phyloP scores from a whole-genome alignment of 2,797 vertebrate species.

The Sebastes hopkinsi region DNA sequence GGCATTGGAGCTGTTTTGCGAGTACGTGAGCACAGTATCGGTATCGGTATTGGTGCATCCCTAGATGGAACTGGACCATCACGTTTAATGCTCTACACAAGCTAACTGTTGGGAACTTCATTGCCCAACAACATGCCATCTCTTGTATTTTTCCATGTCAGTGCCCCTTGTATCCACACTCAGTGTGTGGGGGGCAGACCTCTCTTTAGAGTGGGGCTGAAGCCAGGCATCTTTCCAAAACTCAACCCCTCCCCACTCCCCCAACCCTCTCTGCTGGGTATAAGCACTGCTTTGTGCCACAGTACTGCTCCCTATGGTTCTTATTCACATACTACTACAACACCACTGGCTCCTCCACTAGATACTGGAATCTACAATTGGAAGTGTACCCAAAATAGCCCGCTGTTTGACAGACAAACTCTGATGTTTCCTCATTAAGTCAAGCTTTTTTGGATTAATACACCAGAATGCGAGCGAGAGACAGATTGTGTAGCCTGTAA shows the following conservation, averaged over 20 bases:
- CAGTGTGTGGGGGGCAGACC: slow-evolving; percentile 70
- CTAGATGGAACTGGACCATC: slow-evolving; percentile 1
- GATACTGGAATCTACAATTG: slow-evolving; percentile 52
- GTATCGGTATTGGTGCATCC: too few species aligned
- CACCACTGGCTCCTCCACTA: slow-evolving; percentile 42
- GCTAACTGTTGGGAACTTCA: slow-evolving; percentile 56
- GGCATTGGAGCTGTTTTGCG: too few species aligned
- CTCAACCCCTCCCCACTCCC: slow-evolving; percentile 43
- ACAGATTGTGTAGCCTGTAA: slow-evolving; percentile 19
- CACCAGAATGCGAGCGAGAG: slow-evolving; percentile 12
- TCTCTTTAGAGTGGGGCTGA: slow-evolving; percentile 65
- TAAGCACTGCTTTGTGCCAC: slow-evolving; percentile 69
- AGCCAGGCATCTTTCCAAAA: slow-evolving; percentile 75
- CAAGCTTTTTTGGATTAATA: slow-evolving; percentile 35
- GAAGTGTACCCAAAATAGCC: slow-evolving; percentile 49
- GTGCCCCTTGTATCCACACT: slow-evolving; percentile 68
- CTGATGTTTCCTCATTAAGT: slow-evolving; percentile 52
- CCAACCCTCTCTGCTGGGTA: slow-evolving; percentile 61
- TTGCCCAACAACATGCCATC: slow-evolving; percentile 71
- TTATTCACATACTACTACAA: slow-evolving; percentile 67
- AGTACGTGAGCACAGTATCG: too few species aligned
- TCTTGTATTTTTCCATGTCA: slow-evolving; percentile 80
- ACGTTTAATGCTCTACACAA: slow-evolving; percentile 42
- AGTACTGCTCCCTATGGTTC: slow-evolving; percentile 63
- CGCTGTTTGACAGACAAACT: slow-evolving; percentile 48